A percentile compares a stretch with the other conserved stretches of the same genome.
Evolutionary conservation across 2,888 invertebrate genomes (phyloP).

Genomic region (Coremacera marginata): DNA sequence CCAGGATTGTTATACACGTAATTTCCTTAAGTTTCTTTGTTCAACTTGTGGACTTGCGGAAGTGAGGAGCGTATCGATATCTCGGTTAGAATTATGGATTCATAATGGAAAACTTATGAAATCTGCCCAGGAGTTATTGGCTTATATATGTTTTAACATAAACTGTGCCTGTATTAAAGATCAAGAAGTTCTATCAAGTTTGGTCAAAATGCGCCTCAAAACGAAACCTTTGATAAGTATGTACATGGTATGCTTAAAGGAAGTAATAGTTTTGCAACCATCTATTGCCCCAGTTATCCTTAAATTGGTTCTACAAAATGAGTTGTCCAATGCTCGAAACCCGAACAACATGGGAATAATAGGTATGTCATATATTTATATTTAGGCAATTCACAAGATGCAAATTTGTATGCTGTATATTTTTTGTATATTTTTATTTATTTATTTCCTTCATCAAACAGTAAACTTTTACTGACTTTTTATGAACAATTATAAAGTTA

Average conservation of each 20-base stretch:
- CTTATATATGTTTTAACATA: slow-evolving; percentile 92
- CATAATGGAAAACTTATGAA: slow-evolving; percentile 95
- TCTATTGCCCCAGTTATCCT: slow-evolving; percentile 87
- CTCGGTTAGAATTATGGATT: slow-evolving; percentile 90
- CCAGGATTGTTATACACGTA: slow-evolving; percentile 88
- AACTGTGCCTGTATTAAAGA: slow-evolving; percentile 78
- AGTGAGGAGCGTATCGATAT: slow-evolving; percentile 69
- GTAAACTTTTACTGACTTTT: too few relatives aligned
- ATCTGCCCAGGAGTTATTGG: slow-evolving; percentile 90
- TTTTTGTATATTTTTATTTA: too few relatives aligned
- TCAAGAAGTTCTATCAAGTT: slow-evolving; percentile 82
- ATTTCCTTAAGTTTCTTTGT: slow-evolving; percentile 87
- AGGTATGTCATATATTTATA: slow-evolving; percentile 56
- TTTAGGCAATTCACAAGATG: too few relatives aligned
- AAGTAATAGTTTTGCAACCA: slow-evolving; percentile 87
- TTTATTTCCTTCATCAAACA: too few relatives aligned
- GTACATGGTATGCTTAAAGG: slow-evolving; percentile 90
- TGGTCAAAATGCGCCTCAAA: slow-evolving; percentile 92
- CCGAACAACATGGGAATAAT: slow-evolving; percentile 96
- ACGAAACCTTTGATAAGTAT: slow-evolving; percentile 92
- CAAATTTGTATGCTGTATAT: too few relatives aligned
- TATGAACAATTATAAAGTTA: too few relatives aligned
- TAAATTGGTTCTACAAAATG: slow-evolving; percentile 94
- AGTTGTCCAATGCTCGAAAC: slow-evolving; percentile 90
- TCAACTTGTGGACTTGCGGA: slow-evolving; percentile 89